These are phyloP conservation scores for Sinocyclocheilus maitianheensis DNA, from an alignment of 2,113 vertebrate species.

Conservation along the genomic window DNA sequence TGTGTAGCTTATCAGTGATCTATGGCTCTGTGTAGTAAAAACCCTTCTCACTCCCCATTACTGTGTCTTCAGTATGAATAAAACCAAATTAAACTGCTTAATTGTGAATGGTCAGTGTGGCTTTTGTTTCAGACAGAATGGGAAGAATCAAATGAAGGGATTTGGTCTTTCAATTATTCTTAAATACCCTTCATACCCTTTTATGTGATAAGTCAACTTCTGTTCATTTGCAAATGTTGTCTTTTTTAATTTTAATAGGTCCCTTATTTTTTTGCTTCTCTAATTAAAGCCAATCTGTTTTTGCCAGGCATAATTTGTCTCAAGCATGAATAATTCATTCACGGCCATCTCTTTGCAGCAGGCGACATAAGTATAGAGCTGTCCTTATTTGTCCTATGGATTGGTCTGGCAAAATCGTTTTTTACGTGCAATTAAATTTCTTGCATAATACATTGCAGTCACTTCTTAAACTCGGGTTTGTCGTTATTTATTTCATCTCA, in stretches of 20 bases:
- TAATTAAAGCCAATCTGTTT: slow-evolving; percentile 53
- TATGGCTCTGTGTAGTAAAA: no score
- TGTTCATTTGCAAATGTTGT: slow-evolving; percentile 41
- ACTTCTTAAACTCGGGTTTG: neutral
- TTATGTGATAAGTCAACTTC: slow-evolving; percentile 44
- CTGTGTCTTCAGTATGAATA: slow-evolving; percentile 7
- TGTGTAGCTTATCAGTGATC: no score
- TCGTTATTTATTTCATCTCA: slow-evolving; percentile 10
- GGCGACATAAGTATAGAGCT: slow-evolving; percentile 8
- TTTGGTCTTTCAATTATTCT: slow-evolving; percentile 17
- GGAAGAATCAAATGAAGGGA: slow-evolving; percentile 25
- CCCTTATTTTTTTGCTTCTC: slow-evolving; percentile 25
- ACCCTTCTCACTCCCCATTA: neutral
- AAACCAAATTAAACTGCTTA: slow-evolving; percentile 14
- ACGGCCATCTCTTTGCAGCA: neutral
- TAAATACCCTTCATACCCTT: slow-evolving; percentile 33
- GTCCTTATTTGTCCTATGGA: neutral
- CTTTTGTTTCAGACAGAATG: slow-evolving; percentile 27
- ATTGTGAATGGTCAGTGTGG: slow-evolving; percentile 10
- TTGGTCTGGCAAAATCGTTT: neutral
- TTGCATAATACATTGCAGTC: neutral
- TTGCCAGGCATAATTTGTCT: slow-evolving; percentile 42
- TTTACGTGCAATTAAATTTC: slow-evolving; percentile 1
- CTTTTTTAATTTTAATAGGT: slow-evolving; percentile 22
- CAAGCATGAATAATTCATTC: slow-evolving; percentile 52